Base-by-base conservation (phyloP, 2,797 vertebrate species). In the Tiaroga cobitis region DNA sequence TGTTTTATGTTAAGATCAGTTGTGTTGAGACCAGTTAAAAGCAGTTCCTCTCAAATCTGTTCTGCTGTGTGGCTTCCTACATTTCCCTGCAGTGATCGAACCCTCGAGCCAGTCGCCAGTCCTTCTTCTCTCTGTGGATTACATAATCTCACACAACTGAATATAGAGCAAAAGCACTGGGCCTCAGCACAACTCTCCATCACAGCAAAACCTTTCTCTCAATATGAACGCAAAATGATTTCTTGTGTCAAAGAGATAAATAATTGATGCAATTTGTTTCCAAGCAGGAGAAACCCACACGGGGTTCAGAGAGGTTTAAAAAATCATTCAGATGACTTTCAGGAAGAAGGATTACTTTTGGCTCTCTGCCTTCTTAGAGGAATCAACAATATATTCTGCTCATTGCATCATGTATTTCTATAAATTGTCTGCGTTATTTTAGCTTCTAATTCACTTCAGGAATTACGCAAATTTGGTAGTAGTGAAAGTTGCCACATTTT, bases 61-160 rank as follows among this genome's bases (percentile, higher is more conserved):
- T 29, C 49, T 80, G 4, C 13, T 24, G 43, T 74, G 67, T 78
- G 39, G 29, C 59, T 46, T 81, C 77, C 83, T 69, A 32, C 70
- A 85, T 76, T 69, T 73, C 86, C 76, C 85, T 88, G 82, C 69
- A 78, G 86, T 43, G 69, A 92, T 90, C 83, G 72, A 84, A 90
- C 72, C 83, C 88, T 81, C 59, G 90, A 92, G 81, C 89, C 90
- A 91, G 90, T 90, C 90, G 89, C 84, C 84, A 88, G 89, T 91
- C 91, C 86, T 88, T 87, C 92, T 89, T 90, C 88, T 90, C 92
- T 92, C 90, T 91, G 80, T 88, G 85, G 92, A 94, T 94, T 94
- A 95, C 90, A 94, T 94, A 94, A 94, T 93, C 92, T 88, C 89
- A 92, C 92, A 74, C 80, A 79, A 87, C 91, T 93, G 93, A 92